phyloP scores from a whole-genome alignment of 2,888 invertebrate genomes.

The Drosophila ezoana region DNA sequence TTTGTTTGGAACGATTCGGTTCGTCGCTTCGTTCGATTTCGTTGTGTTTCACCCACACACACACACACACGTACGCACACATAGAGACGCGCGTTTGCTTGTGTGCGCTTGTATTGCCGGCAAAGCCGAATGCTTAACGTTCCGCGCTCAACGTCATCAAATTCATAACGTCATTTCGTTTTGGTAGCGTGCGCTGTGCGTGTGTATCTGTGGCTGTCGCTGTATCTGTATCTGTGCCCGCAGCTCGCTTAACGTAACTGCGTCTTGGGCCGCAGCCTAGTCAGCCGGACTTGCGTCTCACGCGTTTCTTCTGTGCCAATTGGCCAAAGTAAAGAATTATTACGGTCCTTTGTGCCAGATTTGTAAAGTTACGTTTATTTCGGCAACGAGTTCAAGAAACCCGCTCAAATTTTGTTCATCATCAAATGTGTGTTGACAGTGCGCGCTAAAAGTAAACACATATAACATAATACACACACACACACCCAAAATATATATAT shows the following conservation, averaged over 20 bases:
- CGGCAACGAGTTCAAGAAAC: constrained; percentile 53
- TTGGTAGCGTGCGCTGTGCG: constrained; percentile 46
- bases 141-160: constrained; percentile 63
- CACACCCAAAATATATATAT: constrained; percentile 15
- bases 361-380: neutral
- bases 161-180: constrained; percentile 69
- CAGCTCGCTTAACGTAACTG: neutral
- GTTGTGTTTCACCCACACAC: constrained; percentile 22
- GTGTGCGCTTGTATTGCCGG: constrained; percentile 41
- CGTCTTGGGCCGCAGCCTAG: constrained; percentile 32
- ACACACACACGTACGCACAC: neutral
- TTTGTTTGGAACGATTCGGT: constrained; percentile 19
- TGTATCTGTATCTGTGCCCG: constrained; percentile 4
- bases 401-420: constrained; percentile 26
- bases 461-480: constrained; percentile 26
- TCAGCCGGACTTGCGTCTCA: constrained; percentile 58
- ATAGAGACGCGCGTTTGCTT: constrained; percentile 1
- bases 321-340: constrained; percentile 9
- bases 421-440: constrained; percentile 52
- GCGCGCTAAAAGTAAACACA: constrained; percentile 65
- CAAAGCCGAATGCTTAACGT: constrained; percentile 48
- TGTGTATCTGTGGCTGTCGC: constrained; percentile 27
- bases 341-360: constrained; percentile 17
- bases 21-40: constrained; percentile 24
- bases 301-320: constrained; percentile 18